phyloP scores from a whole-genome alignment of 1,140 invertebrate species.

The Bombus impatiens region DNA sequence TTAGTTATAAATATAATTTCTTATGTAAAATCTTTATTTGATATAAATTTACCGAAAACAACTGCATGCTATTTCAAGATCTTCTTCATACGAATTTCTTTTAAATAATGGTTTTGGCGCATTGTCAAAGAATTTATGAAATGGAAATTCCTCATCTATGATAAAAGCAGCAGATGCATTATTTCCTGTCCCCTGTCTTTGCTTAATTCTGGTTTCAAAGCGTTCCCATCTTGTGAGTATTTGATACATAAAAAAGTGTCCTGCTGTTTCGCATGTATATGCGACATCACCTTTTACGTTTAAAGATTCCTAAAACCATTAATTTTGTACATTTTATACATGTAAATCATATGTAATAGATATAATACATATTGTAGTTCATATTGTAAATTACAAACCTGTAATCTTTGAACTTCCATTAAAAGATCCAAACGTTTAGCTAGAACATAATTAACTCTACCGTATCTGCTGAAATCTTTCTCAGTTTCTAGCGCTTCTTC shows the following conservation, averaged over 20 bases:
- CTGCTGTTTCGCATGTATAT: slow-evolving; percentile 99
- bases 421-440: slow-evolving; percentile 96
- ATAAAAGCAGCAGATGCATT: slow-evolving; percentile 59
- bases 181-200: slow-evolving; percentile 76
- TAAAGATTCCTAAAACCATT: slow-evolving; percentile 85
- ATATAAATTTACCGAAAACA: slow-evolving; percentile 89
- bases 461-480: slow-evolving; percentile 99
- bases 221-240: slow-evolving; percentile 95
- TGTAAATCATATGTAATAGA: not conserved
- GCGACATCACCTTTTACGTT: slow-evolving; percentile 95
- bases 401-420: slow-evolving; percentile 94
- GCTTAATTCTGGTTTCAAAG: slow-evolving; percentile 87
- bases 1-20: not conserved
- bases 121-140: slow-evolving; percentile 94
- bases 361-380: not conserved
- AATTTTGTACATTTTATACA: not conserved
- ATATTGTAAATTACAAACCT: slow-evolving; percentile 81
- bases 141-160: slow-evolving; percentile 93
- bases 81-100: slow-evolving; percentile 89
- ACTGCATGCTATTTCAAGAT: slow-evolving; percentile 95
- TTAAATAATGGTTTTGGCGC: slow-evolving; percentile 97
- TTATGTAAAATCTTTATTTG: not conserved
- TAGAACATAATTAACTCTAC: slow-evolving; percentile 98
- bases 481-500: slow-evolving; percentile 99
- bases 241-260: slow-evolving; percentile 94